Conservation (phyloP, 1,140 invertebrate genomes). For the Trachelipus rathkii region DNA sequence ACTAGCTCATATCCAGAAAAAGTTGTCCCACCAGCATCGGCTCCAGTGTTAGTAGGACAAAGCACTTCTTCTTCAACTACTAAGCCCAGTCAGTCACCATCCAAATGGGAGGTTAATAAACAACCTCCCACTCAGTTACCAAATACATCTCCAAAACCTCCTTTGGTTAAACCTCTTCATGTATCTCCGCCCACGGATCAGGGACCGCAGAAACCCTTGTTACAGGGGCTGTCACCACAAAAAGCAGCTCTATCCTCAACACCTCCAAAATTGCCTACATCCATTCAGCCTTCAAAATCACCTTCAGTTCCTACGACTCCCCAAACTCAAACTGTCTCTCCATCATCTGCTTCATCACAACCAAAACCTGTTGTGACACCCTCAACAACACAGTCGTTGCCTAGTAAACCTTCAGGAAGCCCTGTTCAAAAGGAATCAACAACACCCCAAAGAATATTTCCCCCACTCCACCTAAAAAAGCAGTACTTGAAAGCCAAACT, state of each 20-base stretch:
- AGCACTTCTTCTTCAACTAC: not conserved
- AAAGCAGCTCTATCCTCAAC: slow-evolving; percentile 49
- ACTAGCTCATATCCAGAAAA: not conserved
- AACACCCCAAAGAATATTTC: slow-evolving; percentile 28
- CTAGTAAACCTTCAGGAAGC: slow-evolving; percentile 2
- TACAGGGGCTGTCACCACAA: slow-evolving; percentile 50
- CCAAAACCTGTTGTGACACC: slow-evolving; percentile 43
- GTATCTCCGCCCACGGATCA: slow-evolving; percentile 10
- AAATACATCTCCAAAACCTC: not conserved
- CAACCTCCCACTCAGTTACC: not conserved
- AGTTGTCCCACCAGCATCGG: not conserved
- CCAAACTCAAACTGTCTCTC: slow-evolving; percentile 45
- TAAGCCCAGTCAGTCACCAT: not conserved
- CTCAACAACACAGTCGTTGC: slow-evolving; percentile 28
- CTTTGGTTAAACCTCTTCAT: not conserved
- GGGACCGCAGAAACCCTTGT: slow-evolving; percentile 18
- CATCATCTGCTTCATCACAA: slow-evolving; percentile 42
- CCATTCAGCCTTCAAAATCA: slow-evolving; percentile 27
- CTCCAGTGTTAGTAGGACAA: not conserved
- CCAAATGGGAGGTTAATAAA: not conserved
- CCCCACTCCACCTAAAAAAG: slow-evolving; percentile 13
- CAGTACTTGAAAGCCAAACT: not conserved
- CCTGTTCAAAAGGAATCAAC: slow-evolving; percentile 29
- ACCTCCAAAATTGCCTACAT: slow-evolving; percentile 22
- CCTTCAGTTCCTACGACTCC: slow-evolving; percentile 35